phyloP scores from a whole-genome alignment of 2,797 vertebrate species.

The Gorsachius magnificus region DNA sequence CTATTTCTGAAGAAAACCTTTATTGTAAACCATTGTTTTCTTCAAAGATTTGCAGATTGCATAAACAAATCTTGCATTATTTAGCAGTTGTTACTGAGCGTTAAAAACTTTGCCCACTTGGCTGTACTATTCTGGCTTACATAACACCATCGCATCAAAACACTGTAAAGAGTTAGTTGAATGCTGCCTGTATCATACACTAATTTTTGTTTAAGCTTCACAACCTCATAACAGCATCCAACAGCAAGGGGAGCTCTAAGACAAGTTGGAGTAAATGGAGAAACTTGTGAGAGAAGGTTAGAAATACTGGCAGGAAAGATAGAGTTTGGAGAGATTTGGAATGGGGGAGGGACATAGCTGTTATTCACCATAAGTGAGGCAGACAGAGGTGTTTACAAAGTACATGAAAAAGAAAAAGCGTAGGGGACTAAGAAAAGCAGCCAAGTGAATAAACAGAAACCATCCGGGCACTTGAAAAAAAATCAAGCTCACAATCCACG shows the following conservation, averaged over 20 bases:
- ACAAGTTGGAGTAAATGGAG: slow-evolving; percentile 34
- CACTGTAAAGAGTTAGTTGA: not conserved
- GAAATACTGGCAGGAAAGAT: not conserved
- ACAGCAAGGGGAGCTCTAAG: slow-evolving; percentile 68
- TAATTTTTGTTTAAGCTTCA: not conserved
- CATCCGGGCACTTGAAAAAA: not conserved
- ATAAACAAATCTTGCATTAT: not conserved
- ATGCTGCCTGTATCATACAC: not conserved
- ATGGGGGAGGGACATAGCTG: not conserved
- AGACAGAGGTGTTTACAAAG: not conserved
- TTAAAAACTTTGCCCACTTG: not conserved
- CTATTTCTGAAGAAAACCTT: not conserved
- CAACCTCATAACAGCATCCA: not conserved
- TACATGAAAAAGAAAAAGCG: not conserved
- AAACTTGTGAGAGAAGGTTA: not conserved
- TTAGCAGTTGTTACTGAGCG: not conserved
- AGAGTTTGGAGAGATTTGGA: not conserved
- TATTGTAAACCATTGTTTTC: not conserved
- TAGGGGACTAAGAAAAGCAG: not conserved
- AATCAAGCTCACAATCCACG: fast-evolving
- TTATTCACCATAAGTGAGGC: not conserved
- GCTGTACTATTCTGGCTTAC: not conserved
- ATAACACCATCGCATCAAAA: not conserved
- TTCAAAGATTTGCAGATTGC: not conserved
- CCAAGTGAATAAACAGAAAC: not conserved